These are phyloP conservation scores for Xanthorhoe designata DNA, from an alignment of 2,888 invertebrate genomes.

Conservation along the genomic window DNA sequence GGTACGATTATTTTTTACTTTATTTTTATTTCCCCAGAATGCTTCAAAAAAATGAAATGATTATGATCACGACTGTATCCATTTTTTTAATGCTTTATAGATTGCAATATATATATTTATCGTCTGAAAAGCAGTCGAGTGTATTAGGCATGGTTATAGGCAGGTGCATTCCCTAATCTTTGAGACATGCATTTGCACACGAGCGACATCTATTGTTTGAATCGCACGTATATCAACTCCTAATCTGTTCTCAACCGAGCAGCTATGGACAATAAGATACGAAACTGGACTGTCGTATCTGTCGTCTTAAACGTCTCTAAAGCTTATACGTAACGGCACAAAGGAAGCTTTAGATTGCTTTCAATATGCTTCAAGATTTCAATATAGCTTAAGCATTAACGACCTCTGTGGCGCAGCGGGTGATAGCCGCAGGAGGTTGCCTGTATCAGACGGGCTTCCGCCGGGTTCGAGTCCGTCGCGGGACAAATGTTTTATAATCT, in stretches of 20 bases:
- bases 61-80: too few relatives aligned
- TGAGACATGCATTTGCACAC: background rate
- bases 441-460: too few relatives aligned
- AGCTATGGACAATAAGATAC: conserved; percentile 49
- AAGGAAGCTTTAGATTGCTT: background rate
- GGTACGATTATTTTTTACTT: too few relatives aligned
- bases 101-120: too few relatives aligned
- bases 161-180: conserved; percentile 5
- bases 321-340: background rate
- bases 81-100: too few relatives aligned
- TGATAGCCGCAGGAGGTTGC: too few relatives aligned
- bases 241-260: conserved; percentile 49
- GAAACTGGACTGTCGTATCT: conserved; percentile 29
- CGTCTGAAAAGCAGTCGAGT: background rate
- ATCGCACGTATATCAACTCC: conserved; percentile 45
- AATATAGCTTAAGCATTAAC: background rate
- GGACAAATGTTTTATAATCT: too few relatives aligned
- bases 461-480: too few relatives aligned
- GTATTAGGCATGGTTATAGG: too few relatives aligned
- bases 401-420: background rate
- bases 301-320: background rate
- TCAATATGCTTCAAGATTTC: background rate
- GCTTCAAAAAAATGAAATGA: too few relatives aligned
- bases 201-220: conserved; percentile 43
- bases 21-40: too few relatives aligned